Evolutionary conservation across 92 coral and sea anemone species (phyloP).

Genomic region (Zoanthus solanderi): DNA sequence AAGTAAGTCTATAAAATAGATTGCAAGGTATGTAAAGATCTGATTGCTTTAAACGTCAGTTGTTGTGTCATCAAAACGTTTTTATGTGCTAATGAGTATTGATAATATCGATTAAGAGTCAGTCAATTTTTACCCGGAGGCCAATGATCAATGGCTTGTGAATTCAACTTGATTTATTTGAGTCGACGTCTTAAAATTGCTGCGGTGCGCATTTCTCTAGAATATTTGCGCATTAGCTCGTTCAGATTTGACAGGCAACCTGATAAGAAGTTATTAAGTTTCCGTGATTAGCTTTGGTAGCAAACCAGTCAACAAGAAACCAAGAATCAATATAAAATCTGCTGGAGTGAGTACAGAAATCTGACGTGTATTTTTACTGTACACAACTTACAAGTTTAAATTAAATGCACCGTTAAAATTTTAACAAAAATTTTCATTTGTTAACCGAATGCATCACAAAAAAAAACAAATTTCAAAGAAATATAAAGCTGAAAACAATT

Average conservation of each 20-base stretch:
- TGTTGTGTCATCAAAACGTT: not conserved
- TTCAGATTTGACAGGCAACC: not conserved
- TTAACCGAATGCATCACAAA: no score
- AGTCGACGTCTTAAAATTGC: not conserved
- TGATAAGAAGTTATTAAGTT: not conserved
- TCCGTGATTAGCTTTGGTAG: not conserved
- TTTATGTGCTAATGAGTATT: not conserved
- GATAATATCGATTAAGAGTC: not conserved
- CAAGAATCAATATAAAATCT: not conserved
- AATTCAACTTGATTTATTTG: not conserved
- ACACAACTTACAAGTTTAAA: no score
- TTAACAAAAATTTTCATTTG: no score
- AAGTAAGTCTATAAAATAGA: not conserved
- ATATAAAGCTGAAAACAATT: no score
- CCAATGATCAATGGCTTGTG: not conserved
- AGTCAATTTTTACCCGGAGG: not conserved
- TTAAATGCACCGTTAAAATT: no score
- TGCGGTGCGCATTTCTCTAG: not conserved
- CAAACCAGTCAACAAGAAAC: not conserved
- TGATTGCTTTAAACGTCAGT: not conserved
- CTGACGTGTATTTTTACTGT: not conserved
- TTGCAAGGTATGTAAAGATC: conserved; percentile 28
- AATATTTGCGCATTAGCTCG: not conserved
- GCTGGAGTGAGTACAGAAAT: not conserved
- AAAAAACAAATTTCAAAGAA: no score